Percentiles rank a stretch among this genome's conserved stretches.
Evolutionary conservation across 2,888 invertebrate genomes (phyloP).

Genomic region (Parelbella ahira): DNA sequence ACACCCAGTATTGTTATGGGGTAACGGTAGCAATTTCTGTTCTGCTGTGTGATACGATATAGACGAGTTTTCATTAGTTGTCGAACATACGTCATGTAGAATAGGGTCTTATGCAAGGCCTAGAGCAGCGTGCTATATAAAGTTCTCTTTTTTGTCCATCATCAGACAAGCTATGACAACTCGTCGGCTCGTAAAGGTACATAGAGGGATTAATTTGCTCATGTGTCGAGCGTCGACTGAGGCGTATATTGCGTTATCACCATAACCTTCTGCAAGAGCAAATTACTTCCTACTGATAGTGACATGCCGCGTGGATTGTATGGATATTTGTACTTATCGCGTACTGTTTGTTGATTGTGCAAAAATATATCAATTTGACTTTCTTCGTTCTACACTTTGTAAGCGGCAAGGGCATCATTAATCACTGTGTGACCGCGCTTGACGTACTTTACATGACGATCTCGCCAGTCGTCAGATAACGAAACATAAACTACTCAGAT

Average conservation of each 20-base stretch:
- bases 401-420: slow-evolving; percentile 24
- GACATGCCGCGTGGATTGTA: slow-evolving; percentile 43
- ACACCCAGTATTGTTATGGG: too few species aligned
- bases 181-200: too few species aligned
- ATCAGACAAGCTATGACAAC: too few species aligned
- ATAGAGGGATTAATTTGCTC: slow-evolving; percentile 31
- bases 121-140: too few species aligned
- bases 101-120: too few species aligned
- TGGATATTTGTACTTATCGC: slow-evolving; percentile 22
- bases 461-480: slow-evolving; percentile 16
- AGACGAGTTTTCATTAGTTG: too few species aligned
- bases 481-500: not conserved
- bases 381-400: slow-evolving; percentile 11
- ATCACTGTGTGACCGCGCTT: slow-evolving; percentile 20
- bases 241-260: slow-evolving; percentile 53
- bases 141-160: too few species aligned
- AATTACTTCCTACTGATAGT: slow-evolving; percentile 75
- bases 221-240: slow-evolving; percentile 38
- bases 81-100: too few species aligned
- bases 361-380: slow-evolving; percentile 27
- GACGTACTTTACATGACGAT: slow-evolving; percentile 8
- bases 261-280: slow-evolving; percentile 68
- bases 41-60: too few species aligned
- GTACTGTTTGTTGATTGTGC: slow-evolving; percentile 28
- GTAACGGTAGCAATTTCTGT: too few species aligned